phyloP scores from a whole-genome alignment of 2,113 vertebrate species.

The Corythaixoides concolor region DNA sequence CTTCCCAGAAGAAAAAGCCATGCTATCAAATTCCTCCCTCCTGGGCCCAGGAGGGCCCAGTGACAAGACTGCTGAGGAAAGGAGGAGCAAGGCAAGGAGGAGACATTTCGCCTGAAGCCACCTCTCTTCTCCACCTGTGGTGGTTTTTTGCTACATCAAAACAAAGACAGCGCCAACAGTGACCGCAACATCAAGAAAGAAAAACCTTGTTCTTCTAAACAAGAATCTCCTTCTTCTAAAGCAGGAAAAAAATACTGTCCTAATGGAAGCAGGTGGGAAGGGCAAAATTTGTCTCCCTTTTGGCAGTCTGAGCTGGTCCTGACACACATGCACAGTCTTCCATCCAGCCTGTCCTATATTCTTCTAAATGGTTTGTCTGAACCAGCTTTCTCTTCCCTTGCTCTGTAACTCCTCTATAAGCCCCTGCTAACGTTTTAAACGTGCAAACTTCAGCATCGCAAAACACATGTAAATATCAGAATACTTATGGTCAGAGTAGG shows the following conservation, averaged over 20 bases:
- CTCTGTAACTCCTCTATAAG: too few relatives aligned
- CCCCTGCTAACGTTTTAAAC: not conserved
- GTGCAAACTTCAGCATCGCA: not conserved
- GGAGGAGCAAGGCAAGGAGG: not conserved
- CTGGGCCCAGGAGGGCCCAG: not conserved
- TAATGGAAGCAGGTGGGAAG: not conserved
- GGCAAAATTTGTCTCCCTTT: not conserved
- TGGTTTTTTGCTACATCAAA: not conserved
- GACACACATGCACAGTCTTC: not conserved
- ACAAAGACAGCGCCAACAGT: not conserved
- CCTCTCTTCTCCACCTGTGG: not conserved
- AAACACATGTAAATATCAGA: not conserved
- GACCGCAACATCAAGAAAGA: not conserved
- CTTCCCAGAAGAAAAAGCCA: not conserved
- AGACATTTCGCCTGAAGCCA: not conserved
- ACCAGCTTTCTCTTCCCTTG: not conserved
- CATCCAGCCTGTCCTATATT: not conserved
- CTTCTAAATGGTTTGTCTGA: not conserved
- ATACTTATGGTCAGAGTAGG: not conserved
- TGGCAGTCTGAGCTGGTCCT: not conserved
- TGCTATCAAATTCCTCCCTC: not conserved
- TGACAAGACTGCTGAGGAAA: not conserved
- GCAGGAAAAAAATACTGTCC: not conserved
- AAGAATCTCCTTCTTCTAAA: not conserved
- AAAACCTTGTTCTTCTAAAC: not conserved